Evolutionary conservation across 2,113 vertebrate genomes (phyloP).

Genomic region (Globicephala melas): DNA sequence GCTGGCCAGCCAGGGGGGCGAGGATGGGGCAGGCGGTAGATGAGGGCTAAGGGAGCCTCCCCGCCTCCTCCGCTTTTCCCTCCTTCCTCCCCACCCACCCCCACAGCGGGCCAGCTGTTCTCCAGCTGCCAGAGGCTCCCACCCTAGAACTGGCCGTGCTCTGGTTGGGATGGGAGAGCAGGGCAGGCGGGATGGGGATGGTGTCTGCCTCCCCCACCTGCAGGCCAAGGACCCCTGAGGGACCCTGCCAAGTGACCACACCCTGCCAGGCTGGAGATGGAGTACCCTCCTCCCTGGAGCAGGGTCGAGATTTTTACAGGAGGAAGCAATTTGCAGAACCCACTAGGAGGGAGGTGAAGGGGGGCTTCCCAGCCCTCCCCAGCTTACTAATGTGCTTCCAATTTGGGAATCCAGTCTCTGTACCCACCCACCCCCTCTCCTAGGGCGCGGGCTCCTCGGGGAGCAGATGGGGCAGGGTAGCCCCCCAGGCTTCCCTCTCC

Average conservation of each 20-base stretch:
- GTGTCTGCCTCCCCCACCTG: constrained; percentile 1
- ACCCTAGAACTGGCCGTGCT: constrained; percentile 24
- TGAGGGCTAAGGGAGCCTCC: not conserved
- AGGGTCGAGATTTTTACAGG: constrained; percentile 29
- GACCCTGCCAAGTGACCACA: constrained; percentile 52
- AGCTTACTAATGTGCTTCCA: constrained; percentile 77
- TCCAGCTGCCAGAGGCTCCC: constrained; percentile 66
- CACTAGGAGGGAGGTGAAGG: constrained; percentile 34
- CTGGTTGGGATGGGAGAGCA: not conserved
- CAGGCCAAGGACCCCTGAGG: constrained; percentile 33
- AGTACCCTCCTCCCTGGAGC: constrained; percentile 26
- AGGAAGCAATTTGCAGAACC: constrained; percentile 66
- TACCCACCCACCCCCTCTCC: not conserved
- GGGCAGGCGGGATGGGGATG: not conserved
- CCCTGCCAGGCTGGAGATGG: constrained; percentile 47
- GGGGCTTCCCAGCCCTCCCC: constrained; percentile 58
- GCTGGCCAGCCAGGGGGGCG: not conserved
- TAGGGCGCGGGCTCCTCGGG: not conserved
- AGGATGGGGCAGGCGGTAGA: not conserved
- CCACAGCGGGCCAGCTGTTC: constrained; percentile 62
- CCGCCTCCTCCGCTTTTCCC: not conserved
- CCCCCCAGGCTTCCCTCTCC: not conserved
- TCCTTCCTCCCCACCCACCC: not conserved
- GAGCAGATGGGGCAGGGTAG: not conserved
- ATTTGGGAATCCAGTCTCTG: constrained; percentile 60